Conservation (phyloP, 2,888 invertebrate genomes). For the Synanthedon tipuliformis region DNA sequence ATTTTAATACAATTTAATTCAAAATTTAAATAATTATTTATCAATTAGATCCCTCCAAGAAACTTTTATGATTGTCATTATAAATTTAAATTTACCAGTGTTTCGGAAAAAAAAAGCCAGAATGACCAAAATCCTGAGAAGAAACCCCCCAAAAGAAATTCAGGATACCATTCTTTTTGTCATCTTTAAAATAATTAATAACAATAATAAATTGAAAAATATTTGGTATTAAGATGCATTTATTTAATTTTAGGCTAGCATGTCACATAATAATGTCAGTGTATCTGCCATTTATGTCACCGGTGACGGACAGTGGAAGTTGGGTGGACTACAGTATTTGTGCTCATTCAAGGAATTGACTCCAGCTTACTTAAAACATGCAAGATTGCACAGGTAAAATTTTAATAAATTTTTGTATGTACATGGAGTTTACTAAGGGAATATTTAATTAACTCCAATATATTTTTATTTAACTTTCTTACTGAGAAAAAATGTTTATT, state of each 20-base stretch:
- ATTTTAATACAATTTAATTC: too few species aligned
- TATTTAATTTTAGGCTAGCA: conserved; percentile 66
- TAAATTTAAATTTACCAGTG: too few species aligned
- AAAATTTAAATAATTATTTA: too few species aligned
- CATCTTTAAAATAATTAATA: neutral
- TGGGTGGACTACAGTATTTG: conserved; percentile 86
- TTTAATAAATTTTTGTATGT: too few species aligned
- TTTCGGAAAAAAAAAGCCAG: too few species aligned
- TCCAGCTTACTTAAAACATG: conserved; percentile 74
- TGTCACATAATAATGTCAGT: conserved; percentile 88
- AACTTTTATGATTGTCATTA: too few species aligned
- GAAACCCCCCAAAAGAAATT: too few species aligned
- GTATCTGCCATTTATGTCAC: conserved; percentile 84
- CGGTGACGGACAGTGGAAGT: conserved; percentile 87
- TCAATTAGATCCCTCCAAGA: too few species aligned
- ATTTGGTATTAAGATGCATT: neutral
- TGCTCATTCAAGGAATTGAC: conserved; percentile 77
- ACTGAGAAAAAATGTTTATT: too few species aligned
- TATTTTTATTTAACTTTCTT: conserved; percentile 1
- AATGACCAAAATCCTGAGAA: too few species aligned
- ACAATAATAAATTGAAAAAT: too few species aligned
- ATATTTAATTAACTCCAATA: neutral
- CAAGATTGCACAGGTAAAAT: conserved; percentile 67
- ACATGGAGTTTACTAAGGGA: too few species aligned
- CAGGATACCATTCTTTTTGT: neutral